phyloP scores from a whole-genome alignment of 2,888 invertebrate genomes.

The Axea sp. region DNA sequence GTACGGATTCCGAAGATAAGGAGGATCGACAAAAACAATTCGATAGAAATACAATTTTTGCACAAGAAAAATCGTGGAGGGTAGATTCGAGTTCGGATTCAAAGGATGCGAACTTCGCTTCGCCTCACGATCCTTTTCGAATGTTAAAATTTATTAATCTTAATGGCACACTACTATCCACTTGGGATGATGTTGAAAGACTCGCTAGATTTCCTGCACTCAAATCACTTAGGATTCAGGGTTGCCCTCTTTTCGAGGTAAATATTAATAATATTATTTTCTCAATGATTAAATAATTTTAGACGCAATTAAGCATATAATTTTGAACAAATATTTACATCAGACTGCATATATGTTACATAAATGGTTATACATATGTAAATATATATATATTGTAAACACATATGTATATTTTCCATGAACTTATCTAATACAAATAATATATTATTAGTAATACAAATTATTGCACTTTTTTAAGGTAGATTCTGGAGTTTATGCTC shows the following conservation, averaged over 20 bases:
- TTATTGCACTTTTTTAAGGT: too few species aligned
- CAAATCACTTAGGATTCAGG: slow-evolving; percentile 90
- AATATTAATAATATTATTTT: slow-evolving; percentile 1
- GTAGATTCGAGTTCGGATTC: slow-evolving; percentile 83
- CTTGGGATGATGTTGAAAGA: slow-evolving; percentile 94
- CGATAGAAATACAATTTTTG: slow-evolving; percentile 68
- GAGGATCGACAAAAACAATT: slow-evolving; percentile 69
- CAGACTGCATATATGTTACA: too few species aligned
- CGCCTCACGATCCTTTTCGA: slow-evolving; percentile 80
- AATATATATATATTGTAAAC: too few species aligned
- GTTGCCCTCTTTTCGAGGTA: slow-evolving; percentile 83
- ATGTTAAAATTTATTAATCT: slow-evolving; percentile 89
- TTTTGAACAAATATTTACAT: too few species aligned
- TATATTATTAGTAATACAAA: too few species aligned
- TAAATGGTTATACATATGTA: too few species aligned
- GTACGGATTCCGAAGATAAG: slow-evolving; percentile 56
- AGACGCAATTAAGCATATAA: too few species aligned
- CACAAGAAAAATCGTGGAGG: slow-evolving; percentile 70
- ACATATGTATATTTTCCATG: too few species aligned
- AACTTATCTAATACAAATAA: too few species aligned
- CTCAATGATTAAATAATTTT: too few species aligned
- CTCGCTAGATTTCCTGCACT: slow-evolving; percentile 90
- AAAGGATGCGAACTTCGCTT: slow-evolving; percentile 74
- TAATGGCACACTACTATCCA: slow-evolving; percentile 89
- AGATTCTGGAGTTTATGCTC: too few species aligned